A percentile compares a stretch with the other conserved stretches of the same genome.
Evolutionary conservation across 1,140 invertebrate species (phyloP).

Genomic region (Trichonephila clavata): DNA sequence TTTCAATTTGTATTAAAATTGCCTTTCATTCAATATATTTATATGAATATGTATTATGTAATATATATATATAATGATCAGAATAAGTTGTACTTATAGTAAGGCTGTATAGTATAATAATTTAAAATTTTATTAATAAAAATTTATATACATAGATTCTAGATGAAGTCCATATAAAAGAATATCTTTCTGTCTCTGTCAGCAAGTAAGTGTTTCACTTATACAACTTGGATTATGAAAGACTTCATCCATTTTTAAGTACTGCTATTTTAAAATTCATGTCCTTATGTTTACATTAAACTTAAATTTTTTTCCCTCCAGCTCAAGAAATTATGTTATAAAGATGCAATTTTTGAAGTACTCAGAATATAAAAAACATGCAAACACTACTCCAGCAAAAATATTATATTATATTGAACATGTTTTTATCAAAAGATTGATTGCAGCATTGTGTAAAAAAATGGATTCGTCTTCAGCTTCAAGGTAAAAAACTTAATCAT

Average conservation of each 20-base stretch:
- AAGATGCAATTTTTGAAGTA: constrained; percentile 88
- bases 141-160: constrained; percentile 37
- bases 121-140: neutral
- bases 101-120: too few relatives aligned
- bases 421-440: constrained; percentile 39
- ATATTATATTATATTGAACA: constrained; percentile 83
- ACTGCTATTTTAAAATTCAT: neutral
- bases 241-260: neutral
- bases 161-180: constrained; percentile 55
- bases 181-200: constrained; percentile 18
- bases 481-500: constrained; percentile 10
- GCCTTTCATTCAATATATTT: too few relatives aligned
- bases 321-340: constrained; percentile 78
- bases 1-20: too few relatives aligned
- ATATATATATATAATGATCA: too few relatives aligned
- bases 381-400: constrained; percentile 83
- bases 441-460: constrained; percentile 50
- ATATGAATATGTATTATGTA: too few relatives aligned
- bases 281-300: neutral
- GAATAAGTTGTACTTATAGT: too few relatives aligned
- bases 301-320: constrained; percentile 11
- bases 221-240: too few relatives aligned
- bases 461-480: neutral
- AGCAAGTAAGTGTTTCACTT: constrained; percentile 12
- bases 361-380: constrained; percentile 87